phyloP scores from a whole-genome alignment of 2,888 invertebrate genomes.

The Andricus curvator region DNA sequence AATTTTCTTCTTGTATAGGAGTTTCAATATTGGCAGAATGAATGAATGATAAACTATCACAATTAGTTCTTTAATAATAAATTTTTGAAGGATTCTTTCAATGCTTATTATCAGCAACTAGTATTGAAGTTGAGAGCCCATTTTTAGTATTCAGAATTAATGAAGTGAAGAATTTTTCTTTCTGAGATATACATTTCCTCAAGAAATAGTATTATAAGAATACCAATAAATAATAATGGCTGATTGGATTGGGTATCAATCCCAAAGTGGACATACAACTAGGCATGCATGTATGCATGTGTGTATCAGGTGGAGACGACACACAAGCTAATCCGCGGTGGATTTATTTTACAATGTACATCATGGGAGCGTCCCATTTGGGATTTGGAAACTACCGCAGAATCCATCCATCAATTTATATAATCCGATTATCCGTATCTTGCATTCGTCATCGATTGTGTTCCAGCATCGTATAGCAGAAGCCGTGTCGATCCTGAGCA shows the following conservation, averaged over 20 bases:
- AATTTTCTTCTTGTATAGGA: too few relatives aligned
- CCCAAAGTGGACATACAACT: background rate
- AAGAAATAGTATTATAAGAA: background rate
- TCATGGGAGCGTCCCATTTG: constrained; percentile 59
- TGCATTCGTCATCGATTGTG: constrained; percentile 68
- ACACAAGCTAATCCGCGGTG: constrained; percentile 62
- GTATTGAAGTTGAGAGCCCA: too few relatives aligned
- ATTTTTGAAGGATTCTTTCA: too few relatives aligned
- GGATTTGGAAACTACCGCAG: constrained; percentile 64
- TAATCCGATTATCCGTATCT: constrained; percentile 71
- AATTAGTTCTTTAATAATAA: too few relatives aligned
- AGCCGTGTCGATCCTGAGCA: constrained; percentile 27
- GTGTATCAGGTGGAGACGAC: background rate
- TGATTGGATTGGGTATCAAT: background rate
- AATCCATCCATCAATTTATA: constrained; percentile 72
- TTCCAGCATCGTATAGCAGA: constrained; percentile 15
- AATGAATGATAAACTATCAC: too few relatives aligned
- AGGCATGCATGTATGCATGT: background rate
- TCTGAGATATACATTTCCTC: background rate
- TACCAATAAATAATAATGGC: background rate
- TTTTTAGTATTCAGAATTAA: too few relatives aligned
- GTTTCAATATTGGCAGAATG: too few relatives aligned
- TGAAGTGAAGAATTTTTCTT: too few relatives aligned
- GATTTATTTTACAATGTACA: constrained; percentile 71
- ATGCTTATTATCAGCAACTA: too few relatives aligned